A percentile compares a stretch with the other conserved stretches of the same genome.
phyloP scores from a whole-genome alignment of 2,888 invertebrate species.

The Rhaphigaster nebulosa region DNA sequence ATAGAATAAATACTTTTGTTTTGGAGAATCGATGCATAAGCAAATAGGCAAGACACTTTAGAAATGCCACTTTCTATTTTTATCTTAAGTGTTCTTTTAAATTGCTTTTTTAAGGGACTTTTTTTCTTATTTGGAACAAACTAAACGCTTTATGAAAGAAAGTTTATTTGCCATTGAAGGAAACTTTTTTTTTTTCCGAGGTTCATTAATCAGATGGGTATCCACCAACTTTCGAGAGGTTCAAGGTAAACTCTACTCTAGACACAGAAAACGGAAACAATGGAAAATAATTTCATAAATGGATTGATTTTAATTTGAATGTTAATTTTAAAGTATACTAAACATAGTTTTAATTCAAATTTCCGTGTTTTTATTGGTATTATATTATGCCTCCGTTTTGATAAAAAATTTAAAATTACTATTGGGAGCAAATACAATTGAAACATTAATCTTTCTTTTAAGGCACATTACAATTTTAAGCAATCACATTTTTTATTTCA shows the following conservation, averaged over 20 bases:
- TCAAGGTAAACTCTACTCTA: background rate
- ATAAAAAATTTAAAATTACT: no score
- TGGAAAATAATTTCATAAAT: background rate
- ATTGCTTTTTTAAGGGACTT: constrained; percentile 7
- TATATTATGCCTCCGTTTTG: no score
- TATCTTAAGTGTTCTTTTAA: constrained; percentile 21
- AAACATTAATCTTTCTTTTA: no score
- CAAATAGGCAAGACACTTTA: constrained; percentile 9
- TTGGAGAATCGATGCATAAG: constrained; percentile 17
- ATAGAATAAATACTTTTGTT: background rate
- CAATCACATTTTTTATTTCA: no score
- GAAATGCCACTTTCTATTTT: background rate
- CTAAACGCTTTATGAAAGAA: constrained; percentile 27
- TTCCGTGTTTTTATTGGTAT: no score
- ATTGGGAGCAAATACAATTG: no score
- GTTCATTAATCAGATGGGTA: background rate
- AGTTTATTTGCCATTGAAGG: background rate
- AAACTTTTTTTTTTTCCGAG: background rate
- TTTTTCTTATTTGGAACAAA: background rate
- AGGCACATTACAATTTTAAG: no score
- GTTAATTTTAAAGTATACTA: background rate
- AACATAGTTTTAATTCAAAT: no score
- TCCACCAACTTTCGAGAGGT: background rate
- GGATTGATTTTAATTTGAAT: background rate
- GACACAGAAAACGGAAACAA: background rate